Evolutionary conservation across 2,797 vertebrate species (phyloP).

Genomic region (Molothrus ater): DNA sequence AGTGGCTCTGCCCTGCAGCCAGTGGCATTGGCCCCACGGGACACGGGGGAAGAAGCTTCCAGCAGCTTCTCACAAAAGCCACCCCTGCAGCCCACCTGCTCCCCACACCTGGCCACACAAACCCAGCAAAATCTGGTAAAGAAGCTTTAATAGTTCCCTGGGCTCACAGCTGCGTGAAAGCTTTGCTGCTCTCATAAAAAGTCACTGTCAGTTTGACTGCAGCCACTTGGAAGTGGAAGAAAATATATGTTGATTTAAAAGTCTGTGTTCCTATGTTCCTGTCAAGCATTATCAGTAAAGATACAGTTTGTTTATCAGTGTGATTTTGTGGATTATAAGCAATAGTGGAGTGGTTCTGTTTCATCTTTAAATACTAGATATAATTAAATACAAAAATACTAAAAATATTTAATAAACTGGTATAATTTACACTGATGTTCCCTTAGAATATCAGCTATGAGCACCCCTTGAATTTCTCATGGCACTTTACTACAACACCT

Average conservation of each 20-base stretch:
- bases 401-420: neutral
- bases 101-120: neutral
- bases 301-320: neutral
- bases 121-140: neutral
- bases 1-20: too few relatives aligned
- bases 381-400: neutral
- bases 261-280: neutral
- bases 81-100: neutral
- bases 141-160: neutral
- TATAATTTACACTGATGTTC: neutral
- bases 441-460: neutral
- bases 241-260: neutral
- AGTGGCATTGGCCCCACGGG: accelerated
- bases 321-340: neutral
- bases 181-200: neutral
- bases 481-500: neutral
- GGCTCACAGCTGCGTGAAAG: neutral
- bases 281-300: neutral
- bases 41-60: neutral
- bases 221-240: neutral
- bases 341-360: neutral
- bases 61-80: neutral
- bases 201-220: neutral
- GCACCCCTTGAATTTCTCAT: neutral
- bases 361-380: neutral